Evolutionary conservation across 2,888 invertebrate genomes (phyloP).

Genomic region (Adela reaumurella): DNA sequence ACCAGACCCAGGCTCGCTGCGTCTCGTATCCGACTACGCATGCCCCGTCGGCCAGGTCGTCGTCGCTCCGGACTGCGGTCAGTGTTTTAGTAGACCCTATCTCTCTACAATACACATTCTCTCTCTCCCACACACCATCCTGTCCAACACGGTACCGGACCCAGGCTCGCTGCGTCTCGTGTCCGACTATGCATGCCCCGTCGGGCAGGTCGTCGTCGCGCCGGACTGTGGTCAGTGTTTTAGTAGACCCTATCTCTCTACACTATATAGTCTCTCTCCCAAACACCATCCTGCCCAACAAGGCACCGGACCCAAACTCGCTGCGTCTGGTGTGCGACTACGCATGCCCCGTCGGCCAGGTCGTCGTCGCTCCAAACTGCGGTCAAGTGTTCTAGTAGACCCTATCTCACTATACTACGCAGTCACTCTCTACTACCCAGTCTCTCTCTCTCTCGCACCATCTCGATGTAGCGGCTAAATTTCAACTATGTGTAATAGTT

Average conservation of each 20-base stretch:
- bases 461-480: too few relatives aligned
- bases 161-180: constrained; percentile 82
- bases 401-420: too few relatives aligned
- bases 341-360: constrained; percentile 90
- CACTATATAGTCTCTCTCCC: too few relatives aligned
- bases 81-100: constrained; percentile 23
- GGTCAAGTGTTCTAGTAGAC: constrained; percentile 52
- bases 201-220: constrained; percentile 90
- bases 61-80: constrained; percentile 89
- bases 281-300: constrained; percentile 90
- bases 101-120: too few relatives aligned
- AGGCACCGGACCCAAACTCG: constrained; percentile 89
- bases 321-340: constrained; percentile 82
- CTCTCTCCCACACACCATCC: constrained; percentile 83
- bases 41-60: constrained; percentile 93
- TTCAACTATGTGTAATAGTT: too few relatives aligned
- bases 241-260: too few relatives aligned
- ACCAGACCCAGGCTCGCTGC: constrained; percentile 86
- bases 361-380: constrained; percentile 90
- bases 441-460: too few relatives aligned
- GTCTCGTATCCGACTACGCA: constrained; percentile 85
- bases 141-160: constrained; percentile 93
- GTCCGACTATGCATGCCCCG: constrained; percentile 89
- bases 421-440: too few relatives aligned
- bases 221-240: constrained; percentile 79